Base-by-base conservation (phyloP, 2,113 vertebrate species). In the Sula dactylatra region DNA sequence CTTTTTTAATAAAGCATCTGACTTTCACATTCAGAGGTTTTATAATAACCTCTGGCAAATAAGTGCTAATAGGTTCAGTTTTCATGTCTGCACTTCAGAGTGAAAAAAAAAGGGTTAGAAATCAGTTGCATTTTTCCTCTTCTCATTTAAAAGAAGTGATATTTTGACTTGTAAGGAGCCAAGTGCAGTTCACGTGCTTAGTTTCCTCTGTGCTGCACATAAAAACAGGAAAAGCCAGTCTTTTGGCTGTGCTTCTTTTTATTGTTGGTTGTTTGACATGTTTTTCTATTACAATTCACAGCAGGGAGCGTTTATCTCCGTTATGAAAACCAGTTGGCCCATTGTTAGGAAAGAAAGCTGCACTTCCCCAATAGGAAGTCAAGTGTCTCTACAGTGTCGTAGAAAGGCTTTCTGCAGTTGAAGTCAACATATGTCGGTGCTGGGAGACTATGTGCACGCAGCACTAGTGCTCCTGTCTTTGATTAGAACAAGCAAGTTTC, bases 241-340 rank as follows among this genome's bases (percentile, higher is more conserved):
- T 86, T 92, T 96, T 96, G 94, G 93, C 88, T 16, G 54, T 66
- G 93, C 92, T 90, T 55, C 96, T 90, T 94, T 96, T 96, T 92
- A 95, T 95, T 96, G 96, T 95, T 93, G 86, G 90, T 93, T 94
- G 93, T 92, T 96, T 96, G 97, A 96, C 97, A 97, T 97, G 94
- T 96, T 97, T 97, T 97, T 93, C 97, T 96, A 87, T 89, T 96
- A 78, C 92, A 96, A 6, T 94, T 96, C 96, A 92, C 96, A 96
- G 86, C 92, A 92, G 95, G 97, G 95, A 97, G 86, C 69, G 6
- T 95, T 97, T 96, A 90, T 96, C 93, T 97, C 88, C 32, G 8
- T 96, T 96, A 93, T 96, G 93, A 97, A 97, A 96, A 91, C 88
- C 88, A 96, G 93, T 97, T 93, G 90, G 90, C 47, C 93, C 93